phyloP scores from a whole-genome alignment of 2,113 vertebrate genomes.

The Plecturocebus donacophilus region DNA sequence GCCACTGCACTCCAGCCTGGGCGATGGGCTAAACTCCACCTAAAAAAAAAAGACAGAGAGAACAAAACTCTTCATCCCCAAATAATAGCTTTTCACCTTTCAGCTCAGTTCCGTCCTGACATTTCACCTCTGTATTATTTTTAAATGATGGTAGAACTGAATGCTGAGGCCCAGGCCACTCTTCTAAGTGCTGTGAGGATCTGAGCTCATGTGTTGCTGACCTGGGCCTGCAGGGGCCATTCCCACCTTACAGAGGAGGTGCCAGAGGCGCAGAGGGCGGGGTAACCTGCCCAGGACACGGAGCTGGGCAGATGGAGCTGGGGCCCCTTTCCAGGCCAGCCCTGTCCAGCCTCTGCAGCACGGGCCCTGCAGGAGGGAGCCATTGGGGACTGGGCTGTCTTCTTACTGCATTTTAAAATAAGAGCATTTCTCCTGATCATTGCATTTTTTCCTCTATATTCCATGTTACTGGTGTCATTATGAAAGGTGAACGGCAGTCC shows the following conservation, averaged over 20 bases:
- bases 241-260: not conserved
- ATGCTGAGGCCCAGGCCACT: not conserved
- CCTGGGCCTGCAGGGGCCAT: not conserved
- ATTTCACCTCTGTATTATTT: not conserved
- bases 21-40: rapidly evolving
- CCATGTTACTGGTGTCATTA: no score
- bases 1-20: no score
- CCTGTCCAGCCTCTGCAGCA: not conserved
- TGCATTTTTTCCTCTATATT: no score
- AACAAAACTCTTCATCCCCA: not conserved
- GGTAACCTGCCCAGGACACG: not conserved
- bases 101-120: not conserved
- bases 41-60: not conserved
- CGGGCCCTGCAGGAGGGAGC: not conserved
- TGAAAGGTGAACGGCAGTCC: no score
- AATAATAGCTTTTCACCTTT: not conserved
- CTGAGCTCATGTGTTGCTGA: not conserved
- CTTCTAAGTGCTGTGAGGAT: not conserved
- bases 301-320: not conserved
- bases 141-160: no score
- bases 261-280: not conserved
- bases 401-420: not conserved
- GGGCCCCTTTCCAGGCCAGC: not conserved
- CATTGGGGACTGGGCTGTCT: not conserved
- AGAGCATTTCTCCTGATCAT: not conserved